A percentile compares a stretch with the other conserved stretches of the same genome.
These are phyloP conservation scores for Tigriopus japonicus DNA, from an alignment of 1,140 invertebrate genomes.

Conservation along the genomic window DNA sequence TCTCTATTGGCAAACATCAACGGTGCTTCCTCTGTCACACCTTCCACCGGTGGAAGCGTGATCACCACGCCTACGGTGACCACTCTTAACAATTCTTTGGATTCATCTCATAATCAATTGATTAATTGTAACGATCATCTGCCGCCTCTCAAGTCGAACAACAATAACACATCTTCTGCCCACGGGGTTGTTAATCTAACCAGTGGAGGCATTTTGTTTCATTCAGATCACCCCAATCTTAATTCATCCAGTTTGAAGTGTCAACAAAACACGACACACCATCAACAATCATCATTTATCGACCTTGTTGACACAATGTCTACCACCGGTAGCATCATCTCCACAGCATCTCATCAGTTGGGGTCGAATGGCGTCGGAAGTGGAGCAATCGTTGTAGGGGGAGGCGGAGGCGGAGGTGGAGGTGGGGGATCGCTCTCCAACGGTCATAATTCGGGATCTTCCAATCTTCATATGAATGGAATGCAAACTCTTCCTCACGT, in stretches of 20 bases:
- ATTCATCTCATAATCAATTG: constrained; percentile 3
- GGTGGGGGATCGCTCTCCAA: not conserved
- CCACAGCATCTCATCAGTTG: constrained; percentile 15
- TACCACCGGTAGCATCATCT: constrained; percentile 15
- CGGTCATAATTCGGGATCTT: constrained; percentile 14
- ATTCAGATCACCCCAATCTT: constrained; percentile 16
- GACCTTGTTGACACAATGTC: constrained; percentile 18
- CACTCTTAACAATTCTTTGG: constrained; percentile 20
- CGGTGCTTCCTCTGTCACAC: constrained; percentile 16
- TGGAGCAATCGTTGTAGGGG: too few species aligned
- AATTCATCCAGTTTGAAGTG: constrained; percentile 15
- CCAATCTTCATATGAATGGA: constrained; percentile 16
- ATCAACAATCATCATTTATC: constrained; percentile 13
- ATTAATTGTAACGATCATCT: constrained; percentile 17
- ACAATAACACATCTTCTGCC: constrained; percentile 8
- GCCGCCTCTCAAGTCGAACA: constrained; percentile 20
- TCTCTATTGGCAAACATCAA: constrained; percentile 27
- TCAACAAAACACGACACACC: constrained; percentile 12
- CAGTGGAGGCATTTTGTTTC: constrained; percentile 14
- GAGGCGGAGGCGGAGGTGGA: too few species aligned
- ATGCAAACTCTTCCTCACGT: constrained; percentile 11
- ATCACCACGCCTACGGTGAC: constrained; percentile 18
- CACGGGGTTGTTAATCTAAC: constrained; percentile 9
- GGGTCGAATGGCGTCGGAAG: too few species aligned
- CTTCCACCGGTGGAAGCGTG: constrained; percentile 13